Evolutionary conservation across 2,797 vertebrate species (phyloP), one percentile per base, ranked within the genome.

Genomic region (Rhabdomys pumilio): DNA sequence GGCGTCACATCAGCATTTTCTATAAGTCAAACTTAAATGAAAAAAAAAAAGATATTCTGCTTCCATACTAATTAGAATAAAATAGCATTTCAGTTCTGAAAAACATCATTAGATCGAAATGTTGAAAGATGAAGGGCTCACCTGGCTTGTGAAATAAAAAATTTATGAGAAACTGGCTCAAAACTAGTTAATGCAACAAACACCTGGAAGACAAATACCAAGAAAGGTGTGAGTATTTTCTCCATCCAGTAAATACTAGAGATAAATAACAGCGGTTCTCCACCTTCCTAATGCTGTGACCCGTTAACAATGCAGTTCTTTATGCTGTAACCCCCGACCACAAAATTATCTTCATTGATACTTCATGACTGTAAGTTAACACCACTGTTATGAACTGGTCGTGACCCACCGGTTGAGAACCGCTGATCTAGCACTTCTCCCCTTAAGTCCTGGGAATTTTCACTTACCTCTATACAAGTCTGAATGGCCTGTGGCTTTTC

Each of bases 121-220:
- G 44, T 0, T 55, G 9, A 59, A 91, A 85, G 29, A 83, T 6
- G 20, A 69, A 69, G 75, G 86, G 98, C 99, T 99, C 96, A 99
- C 99, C 95, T 97, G 63, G 82, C 85, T 94, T 97, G 92, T 84
- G 98, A 94, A 94, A 99, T 98, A 29, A 94, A 90, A 1, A 99
- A 94, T 83, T 98, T 97, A 0, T 98, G 98, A 69, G 97, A 29
- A 41, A 98, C 97, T 0, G 99, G 99, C 94, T 99, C 99, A 80
- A 99, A 99, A 96, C 97, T 99, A n/a, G 99, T 99, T 97, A 99
- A 98, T 84, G 98, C 98, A 92, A 98, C 98, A 91, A 99, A 99
- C 94, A 99, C 96, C 99, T 99, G 97, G 72, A 95, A 98, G 90
- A 97, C 92, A 98, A 84, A 97, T 38, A 97, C 24, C 15, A 93